Evolutionary conservation across 2,797 vertebrate genomes (phyloP), one percentile per base, ranked within the genome.

Genomic region (Sebastes jordani): DNA sequence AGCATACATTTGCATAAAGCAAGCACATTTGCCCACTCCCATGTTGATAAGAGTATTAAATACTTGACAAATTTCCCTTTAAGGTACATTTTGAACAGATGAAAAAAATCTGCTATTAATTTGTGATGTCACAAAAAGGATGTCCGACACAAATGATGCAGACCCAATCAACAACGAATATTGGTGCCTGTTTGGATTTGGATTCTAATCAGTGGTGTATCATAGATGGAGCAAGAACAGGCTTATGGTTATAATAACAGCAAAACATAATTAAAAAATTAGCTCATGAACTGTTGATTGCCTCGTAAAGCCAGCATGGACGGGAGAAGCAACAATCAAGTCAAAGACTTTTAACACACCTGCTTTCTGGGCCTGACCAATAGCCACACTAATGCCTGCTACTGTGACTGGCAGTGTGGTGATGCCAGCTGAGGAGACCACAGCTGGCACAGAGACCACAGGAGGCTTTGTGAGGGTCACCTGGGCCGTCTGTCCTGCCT

Each of bases 381-480:
- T 97, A 59, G 97, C 96, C 78, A 98, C 95, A 60, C 97, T 97
- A 52, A 98, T 97, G 86, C 96, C 96, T 1, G 97, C 96, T 6
- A 98, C 95, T 1, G 96, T 97, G 46, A 98, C 97, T 0, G 97
- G 97, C 23, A 98, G 95, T 0, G 97, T 96, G 2, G 97, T 97
- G 83, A 98, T 97, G 2, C 97, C 96, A 4, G 97, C 94, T 6
- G 97, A 97, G 0, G 97, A 97, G 7, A 97, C 97, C 56, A 98
- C 97, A 5, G 97, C 94, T 2, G 97, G 97, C 65, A 98, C 95
- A 1, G 97, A 97, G 62, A 98, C 97, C 77, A 97, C 97, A 0
- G 96, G 94, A 74, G 97, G 97, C 85, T 98, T 98, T 60, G 97
- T 97, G 86, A 98, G 93, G 64, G 97, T 97, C 85, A 98, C 97